Evolutionary conservation across 1,140 invertebrate species (phyloP).

Genomic region (fruit fly (Drosophila melanogaster)): Release_6_plus_ISO1_MT NT_033779.5:15093001-15093500

Average conservation of each 20-base stretch:
- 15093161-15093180: no score
- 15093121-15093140: constrained; percentile 3
- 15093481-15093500: constrained; percentile 86
- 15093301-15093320: constrained; percentile 12
- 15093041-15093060: constrained; percentile 26
- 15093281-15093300: constrained; percentile 43
- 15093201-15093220: constrained; percentile 8
- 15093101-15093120: constrained; percentile 15
- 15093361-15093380: background rate
- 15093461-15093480: constrained; percentile 77
- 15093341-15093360: background rate
- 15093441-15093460: constrained; percentile 69
- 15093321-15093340: background rate
- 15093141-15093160: background rate
- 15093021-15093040: constrained; percentile 78
- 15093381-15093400: constrained; percentile 15
- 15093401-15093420: constrained; percentile 62
- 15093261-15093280: constrained; percentile 41
- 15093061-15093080: constrained; percentile 11
- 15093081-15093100: constrained; percentile 4
- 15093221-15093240: constrained; percentile 20
- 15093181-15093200: background rate
- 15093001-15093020: constrained; percentile 50
- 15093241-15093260: constrained; percentile 19
- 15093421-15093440: constrained; percentile 75